Conservation (phyloP, 2,888 invertebrate species). For the Miltochrista miniata region DNA sequence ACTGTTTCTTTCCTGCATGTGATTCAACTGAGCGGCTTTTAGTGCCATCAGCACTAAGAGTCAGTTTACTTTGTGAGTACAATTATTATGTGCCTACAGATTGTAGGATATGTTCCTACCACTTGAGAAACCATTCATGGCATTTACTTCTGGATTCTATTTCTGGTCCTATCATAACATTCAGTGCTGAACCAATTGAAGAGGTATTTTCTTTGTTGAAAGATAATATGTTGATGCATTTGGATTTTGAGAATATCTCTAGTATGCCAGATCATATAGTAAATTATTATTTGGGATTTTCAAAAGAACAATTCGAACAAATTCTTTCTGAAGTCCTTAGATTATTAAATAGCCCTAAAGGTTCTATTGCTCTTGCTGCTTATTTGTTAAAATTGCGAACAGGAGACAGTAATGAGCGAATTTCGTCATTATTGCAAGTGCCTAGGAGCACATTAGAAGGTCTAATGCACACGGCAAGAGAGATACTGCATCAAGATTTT, state of each 20-base stretch:
- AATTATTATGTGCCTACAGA: no score
- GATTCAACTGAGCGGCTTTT: no score
- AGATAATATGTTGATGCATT: not conserved
- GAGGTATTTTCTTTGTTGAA: not conserved
- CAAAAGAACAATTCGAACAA: not conserved
- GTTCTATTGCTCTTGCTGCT: not conserved
- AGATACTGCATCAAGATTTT: slow-evolving; percentile 6
- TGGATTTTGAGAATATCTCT: not conserved
- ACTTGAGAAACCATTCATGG: not conserved
- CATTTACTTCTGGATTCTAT: not conserved
- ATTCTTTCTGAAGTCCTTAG: not conserved
- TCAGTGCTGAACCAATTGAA: not conserved
- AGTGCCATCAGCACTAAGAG: no score
- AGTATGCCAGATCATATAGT: not conserved
- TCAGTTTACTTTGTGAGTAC: no score
- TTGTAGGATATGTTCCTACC: no score
- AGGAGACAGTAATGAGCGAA: not conserved
- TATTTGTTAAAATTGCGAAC: not conserved
- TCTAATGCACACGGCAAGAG: slow-evolving; percentile 1
- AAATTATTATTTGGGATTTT: no score
- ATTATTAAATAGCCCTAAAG: not conserved
- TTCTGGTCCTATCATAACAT: no score
- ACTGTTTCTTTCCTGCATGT: no score
- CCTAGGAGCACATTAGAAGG: slow-evolving; percentile 5
- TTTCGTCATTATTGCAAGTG: not conserved